Evolutionary conservation across 2,113 vertebrate genomes (phyloP), one percentile per base, ranked within the genome.

Genomic region (Excalfactoria chinensis): DNA sequence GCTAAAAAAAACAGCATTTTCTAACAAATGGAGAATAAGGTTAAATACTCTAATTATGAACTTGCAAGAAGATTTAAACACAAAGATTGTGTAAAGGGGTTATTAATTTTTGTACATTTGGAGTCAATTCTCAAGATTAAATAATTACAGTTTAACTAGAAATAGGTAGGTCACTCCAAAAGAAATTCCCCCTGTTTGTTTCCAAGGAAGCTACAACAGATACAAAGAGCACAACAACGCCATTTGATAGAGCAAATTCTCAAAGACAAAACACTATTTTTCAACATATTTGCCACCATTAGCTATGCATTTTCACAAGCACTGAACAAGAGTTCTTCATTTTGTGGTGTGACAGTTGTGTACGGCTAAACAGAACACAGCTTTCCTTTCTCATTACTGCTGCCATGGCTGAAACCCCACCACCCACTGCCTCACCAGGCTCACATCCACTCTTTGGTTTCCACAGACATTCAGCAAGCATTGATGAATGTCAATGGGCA

Each of bases 31-130:
- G 89, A 97, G 49, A 97, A 20, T 91, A 93, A 98, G 93, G 91
- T 96, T 97, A 98, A 97, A 97, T 91, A 94, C 77, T 96, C 88
- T 89, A 97, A 97, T 97, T 97, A 96, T 78, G 85, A 96, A 94
- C 93, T 96, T 96, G 66, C 83, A 95, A 92, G 92, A 95, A 95
- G 89, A 97, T 95, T 87, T 91, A 93, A 97, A 96, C 67, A 93
- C 86, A 84, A 71, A 97, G 95, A 89, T 95, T 97, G 84, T 84
- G 63, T 86, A 88, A 96, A 95, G 55, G 63, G 26, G 81, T 85
- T 95, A 87, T 92, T 94, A 93, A 93, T 97, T 97, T 96, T 97
- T 77, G 94, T 83, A 81, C 59, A 88, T 79, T 95, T 96, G 41
- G 76, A 97, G 89, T 78, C 73, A 94, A n/a, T 96, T 94, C 70